Conservation (phyloP, 2,113 vertebrate genomes). For the Heptranchias perlo region DNA sequence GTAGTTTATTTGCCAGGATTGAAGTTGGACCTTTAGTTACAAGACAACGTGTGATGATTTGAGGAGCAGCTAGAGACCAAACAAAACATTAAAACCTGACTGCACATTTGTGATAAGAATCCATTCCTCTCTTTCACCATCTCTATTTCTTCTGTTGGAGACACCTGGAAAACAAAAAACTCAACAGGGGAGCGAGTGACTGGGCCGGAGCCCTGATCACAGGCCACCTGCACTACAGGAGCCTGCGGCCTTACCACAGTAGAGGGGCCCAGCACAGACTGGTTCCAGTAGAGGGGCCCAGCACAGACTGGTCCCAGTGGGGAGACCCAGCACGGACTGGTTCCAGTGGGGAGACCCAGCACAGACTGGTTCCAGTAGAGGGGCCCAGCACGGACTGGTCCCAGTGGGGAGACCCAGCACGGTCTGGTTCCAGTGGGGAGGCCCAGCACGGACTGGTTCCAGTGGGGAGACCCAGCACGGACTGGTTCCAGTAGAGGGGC, state of each 20-base stretch:
- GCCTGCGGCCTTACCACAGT: not conserved
- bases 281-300: not conserved
- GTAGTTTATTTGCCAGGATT: not conserved
- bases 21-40: not conserved
- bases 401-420: too few species aligned
- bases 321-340: not conserved
- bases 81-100: not conserved
- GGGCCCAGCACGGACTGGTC: too few species aligned
- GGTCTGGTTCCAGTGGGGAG: too few species aligned
- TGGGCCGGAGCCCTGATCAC: not conserved
- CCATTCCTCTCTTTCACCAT: not conserved
- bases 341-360: too few species aligned
- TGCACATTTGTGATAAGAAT: not conserved
- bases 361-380: not conserved
- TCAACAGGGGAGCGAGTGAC: not conserved
- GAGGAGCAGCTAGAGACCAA: not conserved
- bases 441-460: too few species aligned
- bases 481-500: too few species aligned
- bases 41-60: not conserved
- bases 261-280: not conserved
- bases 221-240: not conserved
- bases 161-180: not conserved
- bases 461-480: too few species aligned
- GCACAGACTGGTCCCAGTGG: not conserved
- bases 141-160: not conserved